Conservation (phyloP, 2,797 vertebrate genomes). For the Poecilia velifera region DNA sequence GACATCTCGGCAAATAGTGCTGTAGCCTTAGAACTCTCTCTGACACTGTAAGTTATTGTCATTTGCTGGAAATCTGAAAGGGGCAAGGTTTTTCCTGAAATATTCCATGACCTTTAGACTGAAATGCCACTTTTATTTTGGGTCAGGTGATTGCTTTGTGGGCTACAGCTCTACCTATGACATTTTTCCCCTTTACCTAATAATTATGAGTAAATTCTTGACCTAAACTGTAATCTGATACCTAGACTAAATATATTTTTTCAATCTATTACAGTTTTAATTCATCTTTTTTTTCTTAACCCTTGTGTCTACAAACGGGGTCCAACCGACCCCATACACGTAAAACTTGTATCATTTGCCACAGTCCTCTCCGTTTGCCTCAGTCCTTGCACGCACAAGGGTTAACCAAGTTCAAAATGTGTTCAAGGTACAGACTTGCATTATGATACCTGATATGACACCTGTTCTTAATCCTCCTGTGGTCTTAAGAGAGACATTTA, state of each 20-base stretch:
- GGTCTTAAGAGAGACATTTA: too few species aligned
- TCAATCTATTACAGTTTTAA: background rate
- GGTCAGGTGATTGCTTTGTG: conserved; percentile 42
- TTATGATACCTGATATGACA: background rate
- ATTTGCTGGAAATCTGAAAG: conserved; percentile 22
- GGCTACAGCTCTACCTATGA: conserved; percentile 9
- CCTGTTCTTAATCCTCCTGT: background rate
- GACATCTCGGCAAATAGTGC: conserved; percentile 52
- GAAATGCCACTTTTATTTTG: conserved; percentile 57
- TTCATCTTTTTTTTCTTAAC: background rate
- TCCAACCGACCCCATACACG: too few species aligned
- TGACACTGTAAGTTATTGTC: conserved; percentile 62
- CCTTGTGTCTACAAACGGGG: too few species aligned
- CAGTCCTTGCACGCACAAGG: too few species aligned
- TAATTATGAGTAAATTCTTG: background rate
- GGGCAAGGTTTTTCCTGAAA: conserved; percentile 27
- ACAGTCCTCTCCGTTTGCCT: too few species aligned
- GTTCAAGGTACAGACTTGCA: background rate
- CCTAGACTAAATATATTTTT: background rate
- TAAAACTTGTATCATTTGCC: too few species aligned
- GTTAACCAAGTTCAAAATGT: background rate
- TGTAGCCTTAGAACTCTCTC: conserved; percentile 41
- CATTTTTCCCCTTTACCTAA: background rate
- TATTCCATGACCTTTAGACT: conserved; percentile 49
- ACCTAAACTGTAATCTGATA: background rate